phyloP scores from a whole-genome alignment of 2,797 vertebrate species.

The Hemitrygon akajei region DNA sequence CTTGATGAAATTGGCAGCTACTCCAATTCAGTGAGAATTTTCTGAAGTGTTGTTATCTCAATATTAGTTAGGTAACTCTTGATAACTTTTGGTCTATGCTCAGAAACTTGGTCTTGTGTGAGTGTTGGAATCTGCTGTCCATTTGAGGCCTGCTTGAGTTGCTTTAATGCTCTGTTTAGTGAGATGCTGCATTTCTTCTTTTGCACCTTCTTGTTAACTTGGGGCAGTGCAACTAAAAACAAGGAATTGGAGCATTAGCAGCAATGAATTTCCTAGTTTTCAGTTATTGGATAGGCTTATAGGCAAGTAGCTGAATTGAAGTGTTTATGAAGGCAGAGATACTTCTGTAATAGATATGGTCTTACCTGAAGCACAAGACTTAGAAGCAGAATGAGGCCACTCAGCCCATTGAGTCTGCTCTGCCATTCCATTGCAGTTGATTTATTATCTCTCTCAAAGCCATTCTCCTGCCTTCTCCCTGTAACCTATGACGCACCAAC shows the following conservation, averaged over 20 bases:
- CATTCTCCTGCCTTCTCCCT: too few species aligned
- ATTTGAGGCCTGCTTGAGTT: not conserved
- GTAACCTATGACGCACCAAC: too few species aligned
- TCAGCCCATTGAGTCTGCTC: too few species aligned
- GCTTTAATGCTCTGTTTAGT: not conserved
- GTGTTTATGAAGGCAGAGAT: not conserved
- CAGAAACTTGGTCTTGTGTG: not conserved
- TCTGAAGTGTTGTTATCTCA: not conserved
- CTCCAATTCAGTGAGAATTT: not conserved
- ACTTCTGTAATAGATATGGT: not conserved
- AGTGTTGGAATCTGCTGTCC: not conserved
- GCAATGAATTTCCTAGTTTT: not conserved
- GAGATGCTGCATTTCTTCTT: not conserved
- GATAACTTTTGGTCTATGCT: not conserved
- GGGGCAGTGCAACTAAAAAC: not conserved
- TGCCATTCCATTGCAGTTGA: too few species aligned
- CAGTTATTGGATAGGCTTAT: not conserved
- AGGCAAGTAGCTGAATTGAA: not conserved
- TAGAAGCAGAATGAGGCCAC: too few species aligned
- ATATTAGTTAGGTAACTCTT: not conserved
- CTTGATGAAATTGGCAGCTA: too few species aligned
- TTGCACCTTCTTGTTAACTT: too few species aligned
- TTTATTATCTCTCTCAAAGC: too few species aligned
- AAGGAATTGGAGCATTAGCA: not conserved
- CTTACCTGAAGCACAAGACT: too few species aligned